Base-by-base conservation (phyloP, 2,888 invertebrate species). In the Cryptophagus acutangulus region DNA sequence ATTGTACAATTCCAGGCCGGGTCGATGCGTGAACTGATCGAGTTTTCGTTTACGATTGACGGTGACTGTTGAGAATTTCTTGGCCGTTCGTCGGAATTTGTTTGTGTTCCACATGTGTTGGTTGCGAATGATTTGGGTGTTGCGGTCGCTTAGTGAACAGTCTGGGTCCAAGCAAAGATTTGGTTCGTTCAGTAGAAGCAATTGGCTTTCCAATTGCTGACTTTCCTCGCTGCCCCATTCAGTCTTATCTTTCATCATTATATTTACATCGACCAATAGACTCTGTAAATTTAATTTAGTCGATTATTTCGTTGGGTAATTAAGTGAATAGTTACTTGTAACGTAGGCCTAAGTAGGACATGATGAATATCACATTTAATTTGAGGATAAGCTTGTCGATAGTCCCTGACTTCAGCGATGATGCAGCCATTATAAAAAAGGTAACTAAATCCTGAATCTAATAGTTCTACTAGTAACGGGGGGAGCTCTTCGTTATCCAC, bases 401-500 rank as follows among this genome's bases (percentile, higher is more conserved):
- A 89, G 71, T 94, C 92, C 61, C 91, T 78, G 58, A 94, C 80
- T 76, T 93, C 89, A 56, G 87, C 88, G 65, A 93, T 86, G 49
- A 94, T 84, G 73, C 92, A 91, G 47, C 93, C 93, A 55, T 84
- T 87, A 69, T 93, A 91, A 72, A 91, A 88, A 45, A 94, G 75
- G 69, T 87, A 85, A 36, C 87, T 85, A 64, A 88, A 82, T 63
- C 86, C 84, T 5, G 82, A 77, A 65, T 89, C 90, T 45, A 94
- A 71, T 52, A 92, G 72, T 67, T 93, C 90, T 46, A 89, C 76
- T 41, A 94, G 74, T 62, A 87, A 81, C 45, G 90, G 86, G 35
- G 94, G 94, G 64, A 95, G 73, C 72, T 92, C 86, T 69, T 91
- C 91, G 70, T 86, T 87, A 69, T 93, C 90, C 59, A 94, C 84